Percentiles rank a stretch among this genome's conserved stretches.
These are phyloP conservation scores for Sebastes trivittatus DNA, from an alignment of 2,797 vertebrate species.

Conservation along the genomic window DNA sequence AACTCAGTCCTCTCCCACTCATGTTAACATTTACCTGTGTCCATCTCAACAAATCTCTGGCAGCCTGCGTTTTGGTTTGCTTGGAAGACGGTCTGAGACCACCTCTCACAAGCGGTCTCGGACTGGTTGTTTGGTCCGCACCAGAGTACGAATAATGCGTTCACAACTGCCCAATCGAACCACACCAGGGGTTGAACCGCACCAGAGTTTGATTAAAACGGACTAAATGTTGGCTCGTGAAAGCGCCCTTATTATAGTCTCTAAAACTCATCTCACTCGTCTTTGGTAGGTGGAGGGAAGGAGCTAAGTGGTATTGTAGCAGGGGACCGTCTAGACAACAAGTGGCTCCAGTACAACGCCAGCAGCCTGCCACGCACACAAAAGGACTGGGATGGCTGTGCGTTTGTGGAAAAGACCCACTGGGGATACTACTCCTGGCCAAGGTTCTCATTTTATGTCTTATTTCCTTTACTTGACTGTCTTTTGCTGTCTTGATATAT, in stretches of 20 bases:
- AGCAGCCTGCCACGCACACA: conserved; percentile 88
- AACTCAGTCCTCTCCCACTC: too few relatives aligned
- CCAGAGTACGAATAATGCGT: neutral
- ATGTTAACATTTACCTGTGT: too few relatives aligned
- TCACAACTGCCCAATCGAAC: neutral
- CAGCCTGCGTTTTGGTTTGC: too few relatives aligned
- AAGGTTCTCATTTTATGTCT: conserved; percentile 76
- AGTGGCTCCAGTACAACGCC: conserved; percentile 94
- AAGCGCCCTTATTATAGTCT: neutral
- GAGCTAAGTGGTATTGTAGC: conserved; percentile 77
- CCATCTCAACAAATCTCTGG: too few relatives aligned
- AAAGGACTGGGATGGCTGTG: conserved; percentile 89
- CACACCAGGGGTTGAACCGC: too few relatives aligned
- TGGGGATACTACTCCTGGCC: conserved; percentile 98
- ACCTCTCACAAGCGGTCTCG: neutral
- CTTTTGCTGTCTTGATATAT: neutral
- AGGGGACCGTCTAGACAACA: conserved; percentile 93
- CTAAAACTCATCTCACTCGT: neutral
- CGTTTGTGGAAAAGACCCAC: conserved; percentile 97
- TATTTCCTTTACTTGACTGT: neutral
- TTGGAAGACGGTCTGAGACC: rapidly evolving
- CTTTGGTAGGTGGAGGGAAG: conserved; percentile 79
- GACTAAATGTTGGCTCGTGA: neutral
- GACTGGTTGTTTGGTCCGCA: neutral
- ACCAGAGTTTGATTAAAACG: neutral